Conservation (phyloP, 2,888 invertebrate genomes). For the Lapara coniferarum region DNA sequence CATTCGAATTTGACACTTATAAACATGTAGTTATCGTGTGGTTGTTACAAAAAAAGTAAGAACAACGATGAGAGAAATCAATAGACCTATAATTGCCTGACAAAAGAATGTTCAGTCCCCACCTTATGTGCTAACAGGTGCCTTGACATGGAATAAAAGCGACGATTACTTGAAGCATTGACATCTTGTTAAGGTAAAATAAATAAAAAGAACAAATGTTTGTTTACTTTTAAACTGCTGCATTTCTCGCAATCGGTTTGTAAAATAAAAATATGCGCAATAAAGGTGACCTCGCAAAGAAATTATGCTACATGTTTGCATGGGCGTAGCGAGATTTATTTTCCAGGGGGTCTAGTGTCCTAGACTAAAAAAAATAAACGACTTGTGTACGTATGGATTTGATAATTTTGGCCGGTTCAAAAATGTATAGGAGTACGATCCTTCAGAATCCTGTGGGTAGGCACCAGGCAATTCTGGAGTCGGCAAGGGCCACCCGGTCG, state of each 20-base stretch:
- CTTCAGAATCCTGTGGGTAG: no score
- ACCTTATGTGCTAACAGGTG: constrained; percentile 1
- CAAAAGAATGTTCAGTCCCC: constrained; percentile 4
- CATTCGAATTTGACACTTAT: constrained; percentile 3
- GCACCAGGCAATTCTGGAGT: no score
- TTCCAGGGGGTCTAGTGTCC: no score
- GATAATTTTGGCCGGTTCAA: no score
- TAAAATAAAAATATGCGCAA: no score
- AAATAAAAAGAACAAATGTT: background rate
- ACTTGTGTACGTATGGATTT: no score
- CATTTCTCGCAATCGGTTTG: background rate
- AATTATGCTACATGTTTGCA: no score
- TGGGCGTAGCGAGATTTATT: no score
- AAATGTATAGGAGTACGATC: no score
- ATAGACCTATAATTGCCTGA: constrained; percentile 10
- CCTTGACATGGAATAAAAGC: constrained; percentile 18
- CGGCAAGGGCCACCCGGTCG: no score
- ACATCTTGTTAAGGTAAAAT: background rate
- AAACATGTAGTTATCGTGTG: background rate
- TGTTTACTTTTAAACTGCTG: background rate
- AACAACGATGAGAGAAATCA: constrained; percentile 5
- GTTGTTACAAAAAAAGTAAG: background rate
- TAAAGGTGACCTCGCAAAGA: background rate
- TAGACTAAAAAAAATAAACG: no score
- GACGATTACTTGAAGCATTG: constrained; percentile 14